Conservation (phyloP, 2,113 vertebrate species). For the Myrmophylax atrothorax region DNA sequence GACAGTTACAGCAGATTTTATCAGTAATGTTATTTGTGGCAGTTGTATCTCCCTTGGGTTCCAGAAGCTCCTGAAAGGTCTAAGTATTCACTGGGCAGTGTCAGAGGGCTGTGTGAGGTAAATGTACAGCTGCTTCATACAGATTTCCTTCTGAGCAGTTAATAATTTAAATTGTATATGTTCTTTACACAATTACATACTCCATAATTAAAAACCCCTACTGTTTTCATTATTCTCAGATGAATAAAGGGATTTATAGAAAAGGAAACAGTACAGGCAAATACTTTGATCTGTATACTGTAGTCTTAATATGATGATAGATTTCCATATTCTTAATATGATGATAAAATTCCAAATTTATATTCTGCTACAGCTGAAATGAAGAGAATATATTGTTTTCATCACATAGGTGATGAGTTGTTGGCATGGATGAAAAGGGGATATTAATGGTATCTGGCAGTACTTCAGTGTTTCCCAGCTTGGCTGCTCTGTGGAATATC, state of each 20-base stretch:
- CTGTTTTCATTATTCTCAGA: not conserved
- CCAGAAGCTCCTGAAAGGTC: not conserved
- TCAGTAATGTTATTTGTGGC: not conserved
- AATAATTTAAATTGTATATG: not conserved
- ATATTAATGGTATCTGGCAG: conserved; percentile 30
- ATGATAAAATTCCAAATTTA: not conserved
- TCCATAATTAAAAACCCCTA: not conserved
- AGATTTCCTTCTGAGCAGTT: not conserved
- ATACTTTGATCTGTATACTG: not conserved
- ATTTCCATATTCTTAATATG: not conserved
- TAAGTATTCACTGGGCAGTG: not conserved
- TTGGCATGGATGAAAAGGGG: not conserved
- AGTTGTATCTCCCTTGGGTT: not conserved
- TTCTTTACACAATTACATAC: not conserved
- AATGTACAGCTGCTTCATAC: not conserved
- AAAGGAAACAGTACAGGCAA: not conserved
- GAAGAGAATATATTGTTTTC: conserved; percentile 11
- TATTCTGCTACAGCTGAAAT: not conserved
- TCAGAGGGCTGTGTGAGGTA: not conserved
- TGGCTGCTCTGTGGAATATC: not conserved
- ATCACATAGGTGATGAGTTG: conserved; percentile 20
- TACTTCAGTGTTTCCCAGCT: conserved; percentile 7
- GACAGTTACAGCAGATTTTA: not conserved
- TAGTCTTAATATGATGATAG: not conserved
- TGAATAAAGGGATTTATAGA: not conserved